A percentile compares a stretch with the other conserved stretches of the same genome.
These are phyloP conservation scores for Amblyteles armatorius DNA, from an alignment of 2,888 invertebrate species.

Conservation along the genomic window DNA sequence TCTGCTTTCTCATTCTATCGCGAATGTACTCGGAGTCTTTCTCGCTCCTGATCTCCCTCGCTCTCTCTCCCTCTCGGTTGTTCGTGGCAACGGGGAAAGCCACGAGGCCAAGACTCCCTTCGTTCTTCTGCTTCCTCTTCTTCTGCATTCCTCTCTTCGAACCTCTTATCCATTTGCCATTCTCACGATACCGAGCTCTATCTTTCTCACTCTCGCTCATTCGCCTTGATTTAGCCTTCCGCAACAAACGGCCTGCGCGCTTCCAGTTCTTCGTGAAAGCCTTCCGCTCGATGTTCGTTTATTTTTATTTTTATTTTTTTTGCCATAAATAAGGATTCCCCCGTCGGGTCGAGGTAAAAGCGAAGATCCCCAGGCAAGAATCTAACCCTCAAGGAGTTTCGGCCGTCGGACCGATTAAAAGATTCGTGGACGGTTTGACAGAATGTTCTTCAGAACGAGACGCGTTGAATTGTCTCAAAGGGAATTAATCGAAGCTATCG, in stretches of 20 bases:
- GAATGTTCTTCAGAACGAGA: background rate
- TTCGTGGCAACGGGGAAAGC: constrained; percentile 40
- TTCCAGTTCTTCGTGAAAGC: constrained; percentile 60
- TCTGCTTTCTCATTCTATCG: constrained; percentile 59
- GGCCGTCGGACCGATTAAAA: background rate
- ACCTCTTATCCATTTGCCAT: constrained; percentile 54
- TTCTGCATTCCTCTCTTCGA: constrained; percentile 42
- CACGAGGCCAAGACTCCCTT: constrained; percentile 64
- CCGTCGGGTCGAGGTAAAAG: constrained; percentile 30
- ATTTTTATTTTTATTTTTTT: constrained; percentile 29
- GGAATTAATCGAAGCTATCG: background rate
- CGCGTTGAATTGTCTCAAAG: background rate
- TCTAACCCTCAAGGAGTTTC: background rate
- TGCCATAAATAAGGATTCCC: constrained; percentile 56
- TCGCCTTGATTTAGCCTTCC: constrained; percentile 54
- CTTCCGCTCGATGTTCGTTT: constrained; percentile 57
- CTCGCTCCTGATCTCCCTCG: constrained; percentile 37
- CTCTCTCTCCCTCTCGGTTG: constrained; percentile 36
- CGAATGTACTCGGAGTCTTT: constrained; percentile 48
- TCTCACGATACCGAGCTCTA: constrained; percentile 47
- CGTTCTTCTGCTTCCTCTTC: constrained; percentile 51
- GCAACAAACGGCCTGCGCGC: constrained; percentile 43
- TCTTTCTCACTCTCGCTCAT: constrained; percentile 44
- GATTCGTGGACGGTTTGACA: background rate
- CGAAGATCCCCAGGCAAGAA: background rate